Conservation (phyloP, 2,797 vertebrate genomes). For the Coilia nasus region DNA sequence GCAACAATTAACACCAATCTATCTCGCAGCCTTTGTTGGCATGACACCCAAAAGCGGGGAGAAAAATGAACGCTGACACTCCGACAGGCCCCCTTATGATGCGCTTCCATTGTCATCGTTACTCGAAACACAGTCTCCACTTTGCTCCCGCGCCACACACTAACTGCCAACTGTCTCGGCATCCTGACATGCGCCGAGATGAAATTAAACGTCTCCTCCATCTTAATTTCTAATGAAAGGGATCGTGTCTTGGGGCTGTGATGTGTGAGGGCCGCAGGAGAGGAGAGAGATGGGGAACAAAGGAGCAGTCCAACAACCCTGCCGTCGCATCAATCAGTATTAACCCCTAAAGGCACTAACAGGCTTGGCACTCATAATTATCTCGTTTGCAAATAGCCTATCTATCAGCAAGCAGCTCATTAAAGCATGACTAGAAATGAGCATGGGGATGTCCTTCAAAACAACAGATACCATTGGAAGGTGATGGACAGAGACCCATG, state of each 20-base stretch:
- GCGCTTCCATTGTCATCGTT: background rate
- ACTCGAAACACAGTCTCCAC: background rate
- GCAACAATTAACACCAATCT: background rate
- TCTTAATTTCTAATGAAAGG: constrained; percentile 23
- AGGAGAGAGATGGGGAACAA: constrained; percentile 1
- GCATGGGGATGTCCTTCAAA: constrained; percentile 1
- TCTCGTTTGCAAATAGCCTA: constrained; percentile 24
- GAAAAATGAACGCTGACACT: background rate
- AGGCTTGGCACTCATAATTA: constrained; percentile 10
- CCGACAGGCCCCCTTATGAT: background rate
- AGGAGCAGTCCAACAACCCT: constrained; percentile 7
- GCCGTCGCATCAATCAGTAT: constrained; percentile 7
- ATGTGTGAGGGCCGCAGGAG: background rate
- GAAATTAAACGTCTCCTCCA: background rate
- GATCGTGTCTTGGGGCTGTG: background rate
- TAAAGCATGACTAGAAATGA: background rate
- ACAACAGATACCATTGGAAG: background rate
- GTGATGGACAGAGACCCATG: background rate
- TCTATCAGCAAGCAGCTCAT: constrained; percentile 26
- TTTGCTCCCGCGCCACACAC: background rate
- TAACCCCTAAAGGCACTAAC: constrained; percentile 3
- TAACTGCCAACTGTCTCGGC: background rate
- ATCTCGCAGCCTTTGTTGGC: background rate
- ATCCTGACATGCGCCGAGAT: constrained; percentile 4
- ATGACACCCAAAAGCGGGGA: background rate